Evolutionary conservation across 2,797 vertebrate genomes (phyloP).

Genomic region (Bradypus variegatus): DNA sequence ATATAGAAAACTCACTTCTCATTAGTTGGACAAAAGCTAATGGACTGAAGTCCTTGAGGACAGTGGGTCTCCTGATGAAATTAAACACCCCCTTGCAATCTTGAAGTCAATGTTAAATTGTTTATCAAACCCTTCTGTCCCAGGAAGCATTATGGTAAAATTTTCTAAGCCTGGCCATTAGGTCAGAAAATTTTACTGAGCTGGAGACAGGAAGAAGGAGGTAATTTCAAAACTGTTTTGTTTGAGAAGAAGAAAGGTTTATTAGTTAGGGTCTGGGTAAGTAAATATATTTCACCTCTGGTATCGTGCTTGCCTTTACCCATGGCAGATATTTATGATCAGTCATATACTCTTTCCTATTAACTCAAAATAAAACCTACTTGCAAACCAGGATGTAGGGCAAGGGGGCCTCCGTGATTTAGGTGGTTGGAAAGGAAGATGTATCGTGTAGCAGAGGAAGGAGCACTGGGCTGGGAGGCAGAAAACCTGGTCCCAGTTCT

Average conservation of each 20-base stretch:
- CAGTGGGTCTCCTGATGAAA: slow-evolving; percentile 58
- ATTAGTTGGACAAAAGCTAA: slow-evolving; percentile 67
- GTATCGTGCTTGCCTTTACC: not conserved
- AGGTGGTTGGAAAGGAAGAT: not conserved
- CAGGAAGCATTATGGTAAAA: slow-evolving; percentile 53
- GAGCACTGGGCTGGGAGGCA: not conserved
- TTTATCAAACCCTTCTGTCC: slow-evolving; percentile 58
- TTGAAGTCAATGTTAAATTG: slow-evolving; percentile 58
- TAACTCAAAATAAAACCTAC: slow-evolving; percentile 32
- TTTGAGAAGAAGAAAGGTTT: slow-evolving; percentile 28
- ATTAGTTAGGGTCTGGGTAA: slow-evolving; percentile 27
- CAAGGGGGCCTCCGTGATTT: not conserved
- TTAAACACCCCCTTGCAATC: slow-evolving; percentile 62
- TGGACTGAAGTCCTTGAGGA: slow-evolving; percentile 62
- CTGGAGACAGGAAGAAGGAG: slow-evolving; percentile 29
- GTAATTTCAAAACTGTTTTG: slow-evolving; percentile 46
- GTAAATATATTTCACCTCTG: slow-evolving; percentile 46
- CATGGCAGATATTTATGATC: slow-evolving; percentile 43
- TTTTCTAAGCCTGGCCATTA: slow-evolving; percentile 47
- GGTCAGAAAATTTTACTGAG: slow-evolving; percentile 56
- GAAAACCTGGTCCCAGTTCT: not conserved
- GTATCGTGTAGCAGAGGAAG: not conserved
- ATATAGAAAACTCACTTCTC: slow-evolving; percentile 67
- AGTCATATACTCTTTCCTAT: slow-evolving; percentile 18
- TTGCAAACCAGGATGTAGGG: not conserved